Percentiles rank a stretch among this genome's conserved stretches.
These are phyloP conservation scores for Bergia puertoricense DNA, from an alignment of 92 coral and sea anemone genomes.

Conservation along the genomic window DNA sequence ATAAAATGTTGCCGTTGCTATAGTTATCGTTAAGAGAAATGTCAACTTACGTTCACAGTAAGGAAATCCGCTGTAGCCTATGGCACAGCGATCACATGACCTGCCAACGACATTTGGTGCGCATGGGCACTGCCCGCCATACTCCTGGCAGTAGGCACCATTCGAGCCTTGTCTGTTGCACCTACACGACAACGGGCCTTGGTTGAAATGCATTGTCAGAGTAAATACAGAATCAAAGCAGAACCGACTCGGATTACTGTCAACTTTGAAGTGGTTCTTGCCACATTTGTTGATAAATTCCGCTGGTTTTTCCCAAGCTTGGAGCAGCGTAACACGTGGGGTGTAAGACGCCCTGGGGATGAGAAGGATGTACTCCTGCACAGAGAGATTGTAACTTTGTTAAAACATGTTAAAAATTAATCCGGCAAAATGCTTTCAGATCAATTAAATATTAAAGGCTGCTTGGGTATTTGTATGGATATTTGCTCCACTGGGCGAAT, in stretches of 20 bases:
- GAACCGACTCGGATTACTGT: constrained; percentile 48
- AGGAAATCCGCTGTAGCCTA: constrained; percentile 85
- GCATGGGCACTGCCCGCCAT: constrained; percentile 91
- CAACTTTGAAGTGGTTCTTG: constrained; percentile 64
- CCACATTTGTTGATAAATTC: constrained; percentile 74
- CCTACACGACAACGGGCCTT: constrained; percentile 68
- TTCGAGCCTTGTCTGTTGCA: constrained; percentile 78
- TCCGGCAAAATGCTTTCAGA: neutral
- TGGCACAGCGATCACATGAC: constrained; percentile 76
- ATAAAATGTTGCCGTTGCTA: neutral
- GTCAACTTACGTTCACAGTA: constrained; percentile 83
- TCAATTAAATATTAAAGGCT: neutral
- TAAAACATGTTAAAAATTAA: neutral
- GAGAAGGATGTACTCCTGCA: constrained; percentile 68
- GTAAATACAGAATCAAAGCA: constrained; percentile 78
- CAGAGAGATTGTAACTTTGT: neutral
- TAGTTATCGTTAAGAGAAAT: neutral
- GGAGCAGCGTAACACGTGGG: constrained; percentile 61
- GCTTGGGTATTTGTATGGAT: neutral
- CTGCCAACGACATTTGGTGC: constrained; percentile 81
- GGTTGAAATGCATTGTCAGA: constrained; percentile 72
- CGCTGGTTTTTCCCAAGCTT: constrained; percentile 62
- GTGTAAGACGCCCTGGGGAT: constrained; percentile 66
- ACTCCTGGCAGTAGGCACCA: constrained; percentile 66
- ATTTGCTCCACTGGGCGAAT: neutral